phyloP scores from a whole-genome alignment of 2,888 invertebrate species.

The Buathra laborator region DNA sequence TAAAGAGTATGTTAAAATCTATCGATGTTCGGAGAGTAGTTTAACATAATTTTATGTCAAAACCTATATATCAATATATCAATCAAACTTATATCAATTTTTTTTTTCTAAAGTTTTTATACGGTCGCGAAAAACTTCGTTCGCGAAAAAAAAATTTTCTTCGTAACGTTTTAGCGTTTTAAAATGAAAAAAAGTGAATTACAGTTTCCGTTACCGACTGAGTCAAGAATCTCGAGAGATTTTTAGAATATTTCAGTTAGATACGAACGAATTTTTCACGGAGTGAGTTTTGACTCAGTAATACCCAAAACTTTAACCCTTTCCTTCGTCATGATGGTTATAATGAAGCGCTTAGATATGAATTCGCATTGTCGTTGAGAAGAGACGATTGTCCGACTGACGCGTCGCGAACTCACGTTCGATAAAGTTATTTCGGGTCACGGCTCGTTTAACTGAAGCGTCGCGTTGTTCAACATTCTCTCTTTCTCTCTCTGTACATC shows the following conservation, averaged over 20 bases:
- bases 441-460: slow-evolving; percentile 33
- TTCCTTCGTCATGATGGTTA: no score
- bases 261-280: no score
- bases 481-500: neutral
- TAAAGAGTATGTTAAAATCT: no score
- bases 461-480: neutral
- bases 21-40: no score
- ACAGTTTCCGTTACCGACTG: neutral
- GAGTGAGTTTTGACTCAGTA: no score
- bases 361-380: neutral
- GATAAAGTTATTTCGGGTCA: slow-evolving; percentile 57
- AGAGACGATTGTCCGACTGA: neutral
- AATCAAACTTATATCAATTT: neutral
- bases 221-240: neutral
- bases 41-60: no score
- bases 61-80: no score
- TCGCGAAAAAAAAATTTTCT: no score
- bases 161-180: no score
- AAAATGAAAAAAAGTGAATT: neutral
- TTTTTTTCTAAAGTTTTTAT: neutral
- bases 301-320: no score
- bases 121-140: neutral
- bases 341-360: neutral
- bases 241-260: neutral
- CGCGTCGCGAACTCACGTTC: slow-evolving; percentile 29